Evolutionary conservation across 1,140 invertebrate species (phyloP).

Genomic region (Heliconius nattereri): DNA sequence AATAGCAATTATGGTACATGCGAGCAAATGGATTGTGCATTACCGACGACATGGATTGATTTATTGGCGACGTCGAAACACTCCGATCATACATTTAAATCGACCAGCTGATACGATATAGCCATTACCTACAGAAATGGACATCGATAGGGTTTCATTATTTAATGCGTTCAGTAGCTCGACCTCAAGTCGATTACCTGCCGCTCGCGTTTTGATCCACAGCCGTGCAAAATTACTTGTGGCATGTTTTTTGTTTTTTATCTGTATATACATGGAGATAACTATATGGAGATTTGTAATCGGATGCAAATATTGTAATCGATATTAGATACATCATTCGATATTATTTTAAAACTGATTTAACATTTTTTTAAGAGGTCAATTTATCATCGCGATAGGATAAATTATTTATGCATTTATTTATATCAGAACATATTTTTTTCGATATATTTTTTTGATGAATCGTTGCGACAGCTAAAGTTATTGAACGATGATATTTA

Average conservation of each 20-base stretch:
- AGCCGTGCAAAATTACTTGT: conserved; percentile 53
- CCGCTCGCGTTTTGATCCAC: conserved; percentile 45
- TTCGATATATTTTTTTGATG: neutral
- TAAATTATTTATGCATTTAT: neutral
- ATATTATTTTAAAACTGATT: conserved; percentile 2
- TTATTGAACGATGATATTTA: neutral
- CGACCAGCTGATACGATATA: conserved; percentile 61
- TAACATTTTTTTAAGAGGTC: neutral
- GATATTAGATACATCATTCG: conserved; percentile 14
- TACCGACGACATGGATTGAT: conserved; percentile 77
- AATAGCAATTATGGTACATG: conserved; percentile 78
- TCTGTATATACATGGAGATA: no score
- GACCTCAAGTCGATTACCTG: conserved; percentile 55
- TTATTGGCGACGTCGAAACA: conserved; percentile 65
- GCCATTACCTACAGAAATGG: conserved; percentile 59
- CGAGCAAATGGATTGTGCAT: conserved; percentile 78
- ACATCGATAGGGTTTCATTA: conserved; percentile 58
- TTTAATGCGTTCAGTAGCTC: conserved; percentile 57
- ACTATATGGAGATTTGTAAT: conserved; percentile 17
- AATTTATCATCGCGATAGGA: conserved; percentile 2
- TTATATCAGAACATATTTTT: neutral
- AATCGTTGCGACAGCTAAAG: neutral
- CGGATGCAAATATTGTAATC: conserved; percentile 16
- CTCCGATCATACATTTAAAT: conserved; percentile 60
- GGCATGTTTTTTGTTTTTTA: conserved; percentile 24